These are phyloP conservation scores for Drosophila mimica DNA, from an alignment of 2,888 invertebrate genomes.

Conservation along the genomic window DNA sequence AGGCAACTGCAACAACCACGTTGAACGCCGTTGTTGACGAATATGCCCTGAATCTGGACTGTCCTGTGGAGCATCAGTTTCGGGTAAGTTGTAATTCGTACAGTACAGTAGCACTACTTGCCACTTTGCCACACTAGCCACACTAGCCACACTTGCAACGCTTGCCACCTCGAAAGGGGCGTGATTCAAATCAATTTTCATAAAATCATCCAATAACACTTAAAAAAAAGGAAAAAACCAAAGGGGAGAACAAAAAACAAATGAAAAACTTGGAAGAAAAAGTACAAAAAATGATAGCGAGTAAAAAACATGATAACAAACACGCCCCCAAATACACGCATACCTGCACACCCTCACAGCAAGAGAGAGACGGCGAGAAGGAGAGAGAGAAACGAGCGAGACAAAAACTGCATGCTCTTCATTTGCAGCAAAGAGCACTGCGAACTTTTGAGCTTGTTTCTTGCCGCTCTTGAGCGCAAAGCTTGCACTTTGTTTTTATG, in stretches of 20 bases:
- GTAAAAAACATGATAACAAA: conserved; percentile 73
- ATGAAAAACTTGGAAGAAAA: conserved; percentile 35
- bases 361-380: neutral
- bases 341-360: conserved; percentile 11
- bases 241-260: conserved; percentile 29
- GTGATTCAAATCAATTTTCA: conserved; percentile 78
- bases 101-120: conserved; percentile 17
- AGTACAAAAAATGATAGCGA: conserved; percentile 41
- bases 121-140: conserved; percentile 15
- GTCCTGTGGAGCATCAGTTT: conserved; percentile 73
- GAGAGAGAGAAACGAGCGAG: conserved; percentile 5
- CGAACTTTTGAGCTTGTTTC: conserved; percentile 42
- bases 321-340: conserved; percentile 66
- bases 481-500: conserved; percentile 39
- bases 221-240: conserved; percentile 47
- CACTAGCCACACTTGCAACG: conserved; percentile 16
- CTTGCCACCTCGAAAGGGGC: conserved; percentile 61
- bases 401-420: conserved; percentile 34
- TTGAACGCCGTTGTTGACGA: conserved; percentile 74
- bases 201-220: conserved; percentile 74
- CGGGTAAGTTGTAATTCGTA: conserved; percentile 70
- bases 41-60: conserved; percentile 79
- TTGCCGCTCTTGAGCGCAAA: conserved; percentile 45
- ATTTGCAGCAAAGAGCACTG: conserved; percentile 40
- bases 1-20: conserved; percentile 56